Evolutionary conservation across 1,140 invertebrate genomes (phyloP).

Genomic region (fruit fly (Drosophila melanogaster)): DNA sequence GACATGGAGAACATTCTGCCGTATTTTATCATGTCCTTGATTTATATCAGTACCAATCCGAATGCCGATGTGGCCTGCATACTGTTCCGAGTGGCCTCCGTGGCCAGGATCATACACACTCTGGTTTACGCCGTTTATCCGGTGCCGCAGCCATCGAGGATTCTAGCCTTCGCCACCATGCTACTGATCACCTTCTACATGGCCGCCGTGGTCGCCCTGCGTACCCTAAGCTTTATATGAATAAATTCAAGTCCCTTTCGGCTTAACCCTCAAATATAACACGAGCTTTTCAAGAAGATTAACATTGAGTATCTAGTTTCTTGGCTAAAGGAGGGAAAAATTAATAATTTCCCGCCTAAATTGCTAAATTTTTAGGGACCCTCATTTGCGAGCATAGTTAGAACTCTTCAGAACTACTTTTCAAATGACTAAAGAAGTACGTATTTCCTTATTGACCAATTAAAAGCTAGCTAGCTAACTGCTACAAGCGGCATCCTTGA

Average conservation of each 20-base stretch:
- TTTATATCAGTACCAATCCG: conserved; percentile 88
- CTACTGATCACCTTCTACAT: conserved; percentile 86
- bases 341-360: too few relatives aligned
- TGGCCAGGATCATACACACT: conserved; percentile 87
- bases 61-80: conserved; percentile 84
- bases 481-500: background rate
- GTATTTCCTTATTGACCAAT: too few relatives aligned
- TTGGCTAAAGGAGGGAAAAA: too few relatives aligned
- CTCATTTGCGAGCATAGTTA: too few relatives aligned
- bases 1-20: conserved; percentile 89
- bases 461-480: background rate
- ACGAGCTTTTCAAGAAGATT: background rate
- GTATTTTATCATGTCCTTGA: conserved; percentile 87
- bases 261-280: background rate
- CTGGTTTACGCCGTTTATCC: conserved; percentile 86
- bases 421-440: too few relatives aligned
- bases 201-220: conserved; percentile 80
- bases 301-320: background rate
- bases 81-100: conserved; percentile 87
- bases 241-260: background rate
- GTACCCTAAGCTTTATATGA: conserved; percentile 64
- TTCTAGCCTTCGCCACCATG: conserved; percentile 86
- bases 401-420: too few relatives aligned
- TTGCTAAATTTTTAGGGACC: too few relatives aligned
- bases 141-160: conserved; percentile 87